phyloP scores from a whole-genome alignment of 2,113 vertebrate genomes.

The Indicator maculatus region DNA sequence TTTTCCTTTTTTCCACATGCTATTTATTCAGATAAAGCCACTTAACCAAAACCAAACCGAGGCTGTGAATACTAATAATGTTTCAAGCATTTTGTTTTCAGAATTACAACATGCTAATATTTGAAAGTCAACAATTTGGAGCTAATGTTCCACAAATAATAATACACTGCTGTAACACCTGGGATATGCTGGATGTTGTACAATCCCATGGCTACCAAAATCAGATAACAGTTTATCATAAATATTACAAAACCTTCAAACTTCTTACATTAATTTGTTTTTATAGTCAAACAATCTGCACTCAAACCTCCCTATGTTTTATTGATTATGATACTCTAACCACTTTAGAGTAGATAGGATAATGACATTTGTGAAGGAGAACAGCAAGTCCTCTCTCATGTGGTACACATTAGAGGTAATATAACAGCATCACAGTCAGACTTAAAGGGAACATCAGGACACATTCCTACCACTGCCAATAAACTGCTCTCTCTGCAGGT shows the following conservation, averaged over 20 bases:
- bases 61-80: conserved; percentile 59
- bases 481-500: not conserved
- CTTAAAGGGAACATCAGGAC: not conserved
- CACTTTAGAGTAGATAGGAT: conserved; percentile 12
- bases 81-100: conserved; percentile 68
- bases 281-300: conserved; percentile 63
- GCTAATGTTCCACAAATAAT: conserved; percentile 70
- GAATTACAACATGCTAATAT: conserved; percentile 70
- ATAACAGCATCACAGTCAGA: not conserved
- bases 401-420: not conserved
- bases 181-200: conserved; percentile 20
- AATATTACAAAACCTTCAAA: conserved; percentile 67
- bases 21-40: conserved; percentile 71
- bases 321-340: conserved; percentile 58
- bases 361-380: conserved; percentile 61
- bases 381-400: not conserved
- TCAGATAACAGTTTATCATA: conserved; percentile 62
- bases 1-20: conserved; percentile 44
- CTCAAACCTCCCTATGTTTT: conserved; percentile 64
- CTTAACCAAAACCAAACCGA: conserved; percentile 65
- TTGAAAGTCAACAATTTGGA: conserved; percentile 72
- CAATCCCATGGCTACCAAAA: conserved; percentile 53
- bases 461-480: not conserved
- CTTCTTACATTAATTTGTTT: conserved; percentile 63
- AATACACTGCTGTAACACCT: conserved; percentile 50